Base-by-base conservation (phyloP, 2,113 vertebrate genomes). In the Caranx ignobilis region DNA sequence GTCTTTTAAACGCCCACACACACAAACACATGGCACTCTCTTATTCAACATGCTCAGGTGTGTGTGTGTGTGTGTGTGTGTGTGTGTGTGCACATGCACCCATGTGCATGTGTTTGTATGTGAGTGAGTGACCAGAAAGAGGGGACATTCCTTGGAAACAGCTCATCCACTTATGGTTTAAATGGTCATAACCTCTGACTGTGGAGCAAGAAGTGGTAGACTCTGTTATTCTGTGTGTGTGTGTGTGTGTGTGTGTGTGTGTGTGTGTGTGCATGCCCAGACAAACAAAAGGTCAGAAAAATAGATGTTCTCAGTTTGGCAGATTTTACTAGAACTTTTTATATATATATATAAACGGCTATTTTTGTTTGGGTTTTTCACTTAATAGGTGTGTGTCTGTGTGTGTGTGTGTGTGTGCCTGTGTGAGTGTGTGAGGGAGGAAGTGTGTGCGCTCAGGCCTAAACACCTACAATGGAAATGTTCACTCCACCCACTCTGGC, bases 1-100 rank as follows among this genome's bases (percentile, higher is more conserved):
- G 74, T 93, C 89, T 92, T 82, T 87, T 86, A 75, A 82, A 84
- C 67, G 19, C 82, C 12, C 84, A 70, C 79, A 80, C 84, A 75
- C 70, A 79, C 80, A 79, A 3, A 87, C 88, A 88, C 79, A 77
- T 43, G 45, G 76, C 52, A 71, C 75, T 59, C 62, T 77, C 45
- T 65, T 77, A 68, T 75, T 79, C 56, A 60, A 57, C 67, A 35
- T 48, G n/a, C 63, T 89, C 85, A 90, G 64, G 56, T 80, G 9
- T n/a, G n/a, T 41, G 13, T 54, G 55, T 50, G 1, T 45, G 41
- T 39, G 39, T 57, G 67, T 61, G 34, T 62, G 63, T 16, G 31
- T 13, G 47, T n/a, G 61, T 66, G 56, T 77, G 11, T 31, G 15
- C 32, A 9, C 43, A 43, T 48, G 2, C 35, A 26, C 26, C 26